phyloP scores from a whole-genome alignment of 64 coral and sea anemone genomes.

The Dendrophyllia cribrosa region DNA sequence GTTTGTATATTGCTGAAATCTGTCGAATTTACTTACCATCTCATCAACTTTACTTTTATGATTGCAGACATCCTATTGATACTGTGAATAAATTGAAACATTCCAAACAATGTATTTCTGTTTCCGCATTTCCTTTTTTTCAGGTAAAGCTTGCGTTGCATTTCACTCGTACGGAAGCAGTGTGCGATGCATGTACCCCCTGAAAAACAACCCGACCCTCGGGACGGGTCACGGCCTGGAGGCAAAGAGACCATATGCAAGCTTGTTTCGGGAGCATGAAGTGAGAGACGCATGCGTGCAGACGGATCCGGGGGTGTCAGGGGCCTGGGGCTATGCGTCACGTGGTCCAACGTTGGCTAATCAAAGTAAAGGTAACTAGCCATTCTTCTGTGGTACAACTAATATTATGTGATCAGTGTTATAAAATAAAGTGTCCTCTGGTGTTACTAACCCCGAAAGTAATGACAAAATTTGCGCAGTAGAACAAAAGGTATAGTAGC shows the following conservation, averaged over 20 bases:
- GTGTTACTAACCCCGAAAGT: too few relatives aligned
- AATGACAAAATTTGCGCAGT: too few relatives aligned
- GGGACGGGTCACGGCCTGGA: constrained; percentile 45
- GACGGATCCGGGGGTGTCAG: constrained; percentile 76
- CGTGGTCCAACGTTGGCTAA: constrained; percentile 48
- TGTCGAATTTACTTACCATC: too few relatives aligned
- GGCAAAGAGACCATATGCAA: constrained; percentile 42
- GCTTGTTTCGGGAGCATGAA: constrained; percentile 76
- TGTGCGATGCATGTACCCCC: constrained; percentile 82
- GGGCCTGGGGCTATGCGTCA: constrained; percentile 56
- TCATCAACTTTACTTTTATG: too few relatives aligned
- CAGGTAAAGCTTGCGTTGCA: constrained; percentile 90
- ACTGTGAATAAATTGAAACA: too few relatives aligned
- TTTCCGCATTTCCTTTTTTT: too few relatives aligned
- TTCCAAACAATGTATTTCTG: too few relatives aligned
- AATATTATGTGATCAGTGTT: not conserved
- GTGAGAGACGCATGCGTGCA: constrained; percentile 93
- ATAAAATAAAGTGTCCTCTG: not conserved
- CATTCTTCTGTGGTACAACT: not conserved
- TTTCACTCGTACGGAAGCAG: constrained; percentile 90
- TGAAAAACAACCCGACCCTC: constrained; percentile 73
- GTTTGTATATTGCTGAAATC: too few relatives aligned
- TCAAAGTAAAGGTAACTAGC: constrained; percentile 51
- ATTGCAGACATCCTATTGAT: too few relatives aligned
- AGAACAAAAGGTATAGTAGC: too few relatives aligned